These are phyloP conservation scores for Leontocebus nigricollis DNA, from an alignment of 2,797 vertebrate species.

Conservation along the genomic window DNA sequence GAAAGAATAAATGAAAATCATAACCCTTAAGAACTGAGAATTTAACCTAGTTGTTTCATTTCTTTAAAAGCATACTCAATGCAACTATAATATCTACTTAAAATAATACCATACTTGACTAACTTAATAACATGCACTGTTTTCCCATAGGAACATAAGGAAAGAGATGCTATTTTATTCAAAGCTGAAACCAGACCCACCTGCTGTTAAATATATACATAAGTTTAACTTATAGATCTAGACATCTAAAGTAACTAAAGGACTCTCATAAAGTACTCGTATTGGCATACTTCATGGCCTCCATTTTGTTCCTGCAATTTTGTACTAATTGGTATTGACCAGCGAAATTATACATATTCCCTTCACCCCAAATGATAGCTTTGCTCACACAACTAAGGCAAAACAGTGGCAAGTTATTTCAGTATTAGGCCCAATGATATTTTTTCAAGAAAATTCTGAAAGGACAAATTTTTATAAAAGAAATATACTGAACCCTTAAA, in stretches of 20 bases:
- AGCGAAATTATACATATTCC: not conserved
- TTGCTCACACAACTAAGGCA: not conserved
- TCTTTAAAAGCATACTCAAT: not conserved
- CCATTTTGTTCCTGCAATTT: not conserved
- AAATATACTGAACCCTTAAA: constrained; percentile 68
- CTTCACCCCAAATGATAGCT: not conserved
- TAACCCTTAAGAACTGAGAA: not conserved
- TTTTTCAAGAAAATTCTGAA: constrained; percentile 53
- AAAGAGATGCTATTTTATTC: constrained; percentile 3
- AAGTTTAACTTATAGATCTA: not conserved
- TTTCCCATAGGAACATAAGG: not conserved
- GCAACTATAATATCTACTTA: not conserved
- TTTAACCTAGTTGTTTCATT: not conserved
- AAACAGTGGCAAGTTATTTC: constrained; percentile 28
- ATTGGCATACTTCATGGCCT: not conserved
- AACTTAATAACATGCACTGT: not conserved
- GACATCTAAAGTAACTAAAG: not conserved
- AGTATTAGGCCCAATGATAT: not conserved
- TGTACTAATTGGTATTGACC: not conserved
- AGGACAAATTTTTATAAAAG: constrained; percentile 32
- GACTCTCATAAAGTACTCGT: not conserved
- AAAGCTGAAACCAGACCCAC: not conserved
- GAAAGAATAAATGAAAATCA: not conserved
- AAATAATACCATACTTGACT: not conserved
- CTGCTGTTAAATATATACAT: not conserved